Percentiles rank a stretch among this genome's conserved stretches.
Evolutionary conservation across 2,888 invertebrate genomes (phyloP).

Genomic region (Spisula subtruncata): DNA sequence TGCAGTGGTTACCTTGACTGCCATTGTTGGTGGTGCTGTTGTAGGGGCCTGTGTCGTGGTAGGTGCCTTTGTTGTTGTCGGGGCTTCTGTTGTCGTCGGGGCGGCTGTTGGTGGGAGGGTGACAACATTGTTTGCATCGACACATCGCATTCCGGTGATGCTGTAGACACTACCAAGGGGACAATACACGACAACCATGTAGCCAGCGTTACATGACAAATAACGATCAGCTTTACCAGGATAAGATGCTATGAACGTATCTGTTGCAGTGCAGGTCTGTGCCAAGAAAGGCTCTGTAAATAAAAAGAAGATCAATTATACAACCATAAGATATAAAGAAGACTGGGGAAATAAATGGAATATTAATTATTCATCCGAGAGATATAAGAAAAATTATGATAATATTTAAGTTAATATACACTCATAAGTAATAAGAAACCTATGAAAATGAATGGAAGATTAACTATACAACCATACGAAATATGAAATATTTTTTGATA

Average conservation of each 20-base stretch:
- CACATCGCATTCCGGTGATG: background rate
- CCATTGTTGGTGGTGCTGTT: background rate
- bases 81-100: background rate
- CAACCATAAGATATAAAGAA: too few species aligned
- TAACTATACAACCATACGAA: too few species aligned
- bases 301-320: background rate
- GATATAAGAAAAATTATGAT: too few species aligned
- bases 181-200: conserved; percentile 68
- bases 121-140: conserved; percentile 52
- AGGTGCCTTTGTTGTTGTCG: background rate
- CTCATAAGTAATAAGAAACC: too few species aligned
- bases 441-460: conserved; percentile 23
- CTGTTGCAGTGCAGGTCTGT: conserved; percentile 37
- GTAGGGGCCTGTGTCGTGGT: background rate
- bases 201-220: conserved; percentile 67
- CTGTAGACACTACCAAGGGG: background rate
- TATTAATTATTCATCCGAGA: too few species aligned
- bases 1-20: background rate
- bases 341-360: too few species aligned
- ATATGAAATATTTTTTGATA: too few species aligned
- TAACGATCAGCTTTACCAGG: conserved; percentile 61
- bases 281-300: conserved; percentile 44
- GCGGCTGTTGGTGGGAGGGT: background rate
- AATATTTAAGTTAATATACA: too few species aligned
- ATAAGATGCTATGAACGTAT: conserved; percentile 55